phyloP scores from a whole-genome alignment of 2,888 invertebrate genomes.

The Bibio marci region DNA sequence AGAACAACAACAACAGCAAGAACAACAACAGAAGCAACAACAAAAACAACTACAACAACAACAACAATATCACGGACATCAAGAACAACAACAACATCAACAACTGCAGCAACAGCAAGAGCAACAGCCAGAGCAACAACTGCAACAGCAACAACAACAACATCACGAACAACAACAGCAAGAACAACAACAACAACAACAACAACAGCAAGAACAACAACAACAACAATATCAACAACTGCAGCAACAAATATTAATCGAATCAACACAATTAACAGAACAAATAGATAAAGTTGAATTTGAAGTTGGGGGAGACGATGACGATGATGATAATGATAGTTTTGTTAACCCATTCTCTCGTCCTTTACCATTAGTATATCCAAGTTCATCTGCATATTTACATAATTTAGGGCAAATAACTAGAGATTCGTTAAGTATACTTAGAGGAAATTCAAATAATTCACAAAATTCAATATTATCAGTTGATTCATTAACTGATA shows the following conservation, averaged over 20 bases:
- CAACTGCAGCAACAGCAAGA: too few species aligned
- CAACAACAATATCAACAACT: background rate
- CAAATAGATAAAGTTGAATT: slow-evolving; percentile 4
- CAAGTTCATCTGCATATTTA: background rate
- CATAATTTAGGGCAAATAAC: slow-evolving; percentile 7
- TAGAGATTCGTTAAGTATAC: slow-evolving; percentile 7
- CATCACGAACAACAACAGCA: too few species aligned
- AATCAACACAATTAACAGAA: too few species aligned
- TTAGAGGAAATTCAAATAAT: slow-evolving; percentile 5
- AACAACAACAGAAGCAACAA: too few species aligned
- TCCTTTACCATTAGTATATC: background rate
- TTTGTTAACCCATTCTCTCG: too few species aligned
- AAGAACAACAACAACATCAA: too few species aligned
- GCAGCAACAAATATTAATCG: background rate
- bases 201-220: background rate
- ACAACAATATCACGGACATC: too few species aligned
- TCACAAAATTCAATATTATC: slow-evolving; percentile 7
- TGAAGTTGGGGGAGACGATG: slow-evolving; percentile 8
- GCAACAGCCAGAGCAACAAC: too few species aligned
- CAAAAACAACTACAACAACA: too few species aligned
- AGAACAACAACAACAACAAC: too few species aligned
- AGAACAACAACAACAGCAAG: too few species aligned
- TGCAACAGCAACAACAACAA: too few species aligned
- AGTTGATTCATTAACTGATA: slow-evolving; percentile 3
- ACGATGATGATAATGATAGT: slow-evolving; percentile 4